These are phyloP conservation scores for Agriopis leucophaearia DNA, from an alignment of 2,888 invertebrate genomes.

Conservation along the genomic window DNA sequence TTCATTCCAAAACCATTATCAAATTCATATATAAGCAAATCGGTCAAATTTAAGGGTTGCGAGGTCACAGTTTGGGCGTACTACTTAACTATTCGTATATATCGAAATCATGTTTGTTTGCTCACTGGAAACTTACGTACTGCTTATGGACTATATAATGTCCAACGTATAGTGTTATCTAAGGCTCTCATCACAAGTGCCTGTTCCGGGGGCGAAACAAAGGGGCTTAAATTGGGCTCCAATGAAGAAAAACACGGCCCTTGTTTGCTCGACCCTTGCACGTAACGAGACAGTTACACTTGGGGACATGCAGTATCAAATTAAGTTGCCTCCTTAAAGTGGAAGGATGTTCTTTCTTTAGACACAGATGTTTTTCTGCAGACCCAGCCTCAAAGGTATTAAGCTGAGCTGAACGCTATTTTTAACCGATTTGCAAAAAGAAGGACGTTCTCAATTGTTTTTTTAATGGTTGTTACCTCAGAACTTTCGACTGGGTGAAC, in stretches of 20 bases:
- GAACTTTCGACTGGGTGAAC: too few species aligned
- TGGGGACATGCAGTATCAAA: constrained; percentile 41
- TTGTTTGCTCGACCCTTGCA: constrained; percentile 65
- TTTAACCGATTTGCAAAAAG: too few species aligned
- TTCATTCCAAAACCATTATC: too few species aligned
- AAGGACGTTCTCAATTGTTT: too few species aligned
- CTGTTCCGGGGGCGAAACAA: constrained; percentile 58
- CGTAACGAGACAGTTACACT: constrained; percentile 67
- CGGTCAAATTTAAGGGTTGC: too few species aligned
- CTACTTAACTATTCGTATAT: too few species aligned
- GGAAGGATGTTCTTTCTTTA: background rate
- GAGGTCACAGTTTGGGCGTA: too few species aligned
- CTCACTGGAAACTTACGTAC: background rate
- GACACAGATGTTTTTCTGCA: background rate
- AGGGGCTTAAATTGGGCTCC: constrained; percentile 68
- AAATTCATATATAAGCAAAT: too few species aligned
- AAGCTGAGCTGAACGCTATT: too few species aligned
- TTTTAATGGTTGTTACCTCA: too few species aligned
- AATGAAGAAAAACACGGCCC: constrained; percentile 66
- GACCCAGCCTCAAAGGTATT: too few species aligned
- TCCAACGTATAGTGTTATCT: constrained; percentile 25
- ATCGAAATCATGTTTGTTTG: background rate
- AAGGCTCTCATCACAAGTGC: constrained; percentile 41
- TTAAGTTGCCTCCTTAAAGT: constrained; percentile 6
- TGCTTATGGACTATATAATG: background rate